A percentile compares a stretch with the other conserved stretches of the same genome.
These are phyloP conservation scores for Ochotona curzoniae DNA, from an alignment of 2,113 vertebrate species.

Conservation along the genomic window DNA sequence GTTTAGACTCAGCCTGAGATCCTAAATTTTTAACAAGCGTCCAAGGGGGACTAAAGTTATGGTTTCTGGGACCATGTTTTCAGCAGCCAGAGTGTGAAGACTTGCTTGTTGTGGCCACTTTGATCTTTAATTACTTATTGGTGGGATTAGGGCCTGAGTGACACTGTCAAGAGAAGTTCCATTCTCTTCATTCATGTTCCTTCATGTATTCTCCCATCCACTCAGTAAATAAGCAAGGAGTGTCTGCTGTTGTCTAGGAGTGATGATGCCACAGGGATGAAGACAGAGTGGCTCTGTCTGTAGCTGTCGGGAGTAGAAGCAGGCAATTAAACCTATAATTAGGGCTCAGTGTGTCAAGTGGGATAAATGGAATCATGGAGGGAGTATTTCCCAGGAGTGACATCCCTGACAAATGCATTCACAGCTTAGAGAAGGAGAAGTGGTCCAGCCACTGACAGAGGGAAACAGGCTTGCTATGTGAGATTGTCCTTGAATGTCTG, in stretches of 20 bases:
- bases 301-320: not conserved
- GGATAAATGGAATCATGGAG: not conserved
- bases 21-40: not conserved
- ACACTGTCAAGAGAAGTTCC: not conserved
- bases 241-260: not conserved
- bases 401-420: not conserved
- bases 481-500: no score
- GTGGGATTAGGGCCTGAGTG: not conserved
- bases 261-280: not conserved
- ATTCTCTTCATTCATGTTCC: no score
- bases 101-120: not conserved
- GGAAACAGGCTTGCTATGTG: not conserved
- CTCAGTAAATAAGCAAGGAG: not conserved
- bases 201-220: not conserved
- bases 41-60: not conserved
- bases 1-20: not conserved
- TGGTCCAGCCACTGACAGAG: not conserved
- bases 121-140: not conserved
- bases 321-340: not conserved
- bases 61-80: not conserved
- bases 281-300: not conserved
- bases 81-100: not conserved
- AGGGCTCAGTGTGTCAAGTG: not conserved
- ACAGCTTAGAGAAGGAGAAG: not conserved
- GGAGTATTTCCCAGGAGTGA: not conserved